These are phyloP conservation scores for Tetrao urogallus DNA, from an alignment of 2,113 vertebrate genomes.

Conservation along the genomic window DNA sequence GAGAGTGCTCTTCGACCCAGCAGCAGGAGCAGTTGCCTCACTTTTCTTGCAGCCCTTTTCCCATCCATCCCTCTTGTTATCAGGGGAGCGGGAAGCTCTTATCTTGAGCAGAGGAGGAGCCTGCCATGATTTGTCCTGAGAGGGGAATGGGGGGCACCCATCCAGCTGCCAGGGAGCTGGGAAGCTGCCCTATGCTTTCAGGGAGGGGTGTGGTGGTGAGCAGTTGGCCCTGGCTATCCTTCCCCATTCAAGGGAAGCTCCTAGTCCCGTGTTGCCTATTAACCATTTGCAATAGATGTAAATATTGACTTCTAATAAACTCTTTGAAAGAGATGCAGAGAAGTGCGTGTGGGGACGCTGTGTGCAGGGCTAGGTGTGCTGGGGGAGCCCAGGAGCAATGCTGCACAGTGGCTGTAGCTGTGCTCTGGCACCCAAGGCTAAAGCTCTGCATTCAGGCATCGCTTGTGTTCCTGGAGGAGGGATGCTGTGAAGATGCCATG, in stretches of 20 bases:
- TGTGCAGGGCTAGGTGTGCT: not conserved
- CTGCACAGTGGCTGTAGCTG: not conserved
- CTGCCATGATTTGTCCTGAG: not conserved
- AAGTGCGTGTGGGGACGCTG: not conserved
- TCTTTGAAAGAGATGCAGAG: constrained; percentile 61
- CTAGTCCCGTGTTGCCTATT: constrained; percentile 58
- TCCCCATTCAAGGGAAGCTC: constrained; percentile 4
- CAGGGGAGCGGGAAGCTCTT: not conserved
- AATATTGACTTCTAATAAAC: constrained; percentile 78
- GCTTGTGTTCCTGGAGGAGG: not conserved
- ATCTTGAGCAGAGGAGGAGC: constrained; percentile 11
- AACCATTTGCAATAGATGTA: constrained; percentile 79
- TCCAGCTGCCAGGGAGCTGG: not conserved
- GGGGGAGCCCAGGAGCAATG: not conserved
- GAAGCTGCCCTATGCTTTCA: not conserved
- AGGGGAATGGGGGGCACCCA: not conserved
- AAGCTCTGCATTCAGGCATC: not conserved
- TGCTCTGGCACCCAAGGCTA: not conserved
- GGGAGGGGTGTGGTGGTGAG: not conserved
- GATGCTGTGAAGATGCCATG: not conserved
- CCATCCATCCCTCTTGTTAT: constrained; percentile 19
- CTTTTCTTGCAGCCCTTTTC: not conserved
- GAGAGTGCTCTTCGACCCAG: not conserved
- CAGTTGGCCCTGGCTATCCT: constrained; percentile 1
- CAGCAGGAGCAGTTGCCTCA: constrained; percentile 21